These are phyloP conservation scores for Pachypanchax playfairii DNA, from an alignment of 2,113 vertebrate genomes.

Conservation along the genomic window DNA sequence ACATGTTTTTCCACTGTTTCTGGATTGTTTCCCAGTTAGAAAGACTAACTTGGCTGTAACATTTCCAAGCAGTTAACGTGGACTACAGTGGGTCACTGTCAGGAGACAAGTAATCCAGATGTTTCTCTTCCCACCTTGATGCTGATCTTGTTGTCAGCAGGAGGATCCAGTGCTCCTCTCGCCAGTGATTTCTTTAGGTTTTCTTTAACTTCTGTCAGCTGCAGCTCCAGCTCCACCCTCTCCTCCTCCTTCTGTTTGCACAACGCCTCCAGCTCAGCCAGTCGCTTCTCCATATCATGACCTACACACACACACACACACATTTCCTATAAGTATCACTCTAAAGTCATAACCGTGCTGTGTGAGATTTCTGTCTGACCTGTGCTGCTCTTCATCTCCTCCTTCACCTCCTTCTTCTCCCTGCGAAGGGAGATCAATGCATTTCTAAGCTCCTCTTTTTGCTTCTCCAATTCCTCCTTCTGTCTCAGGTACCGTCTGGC, in stretches of 20 bases:
- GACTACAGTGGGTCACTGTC: background rate
- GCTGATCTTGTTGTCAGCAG: slow-evolving; percentile 77
- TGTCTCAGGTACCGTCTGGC: slow-evolving; percentile 87
- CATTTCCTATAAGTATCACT: background rate
- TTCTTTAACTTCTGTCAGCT: slow-evolving; percentile 91
- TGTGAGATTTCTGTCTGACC: slow-evolving; percentile 76
- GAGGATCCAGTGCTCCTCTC: slow-evolving; percentile 84
- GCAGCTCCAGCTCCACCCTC: slow-evolving; percentile 90
- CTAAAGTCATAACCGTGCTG: background rate
- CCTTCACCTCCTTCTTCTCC: slow-evolving; percentile 87
- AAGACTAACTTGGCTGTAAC: background rate
- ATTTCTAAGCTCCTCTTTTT: slow-evolving; percentile 86
- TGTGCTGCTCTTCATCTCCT: slow-evolving; percentile 81
- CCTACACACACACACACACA: slow-evolving; percentile 64
- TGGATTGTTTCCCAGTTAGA: background rate
- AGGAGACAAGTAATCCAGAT: background rate
- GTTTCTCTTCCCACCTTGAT: slow-evolving; percentile 56
- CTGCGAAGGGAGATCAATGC: slow-evolving; percentile 83
- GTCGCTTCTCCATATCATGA: slow-evolving; percentile 81
- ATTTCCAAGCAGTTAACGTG: slow-evolving; percentile 8
- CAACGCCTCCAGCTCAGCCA: slow-evolving; percentile 84
- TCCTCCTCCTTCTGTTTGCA: slow-evolving; percentile 89
- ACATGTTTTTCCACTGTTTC: background rate
- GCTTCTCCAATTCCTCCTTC: slow-evolving; percentile 92
- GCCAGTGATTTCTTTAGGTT: slow-evolving; percentile 92